Percentiles rank a stretch among this genome's conserved stretches.
Conservation (phyloP, 2,797 vertebrate genomes). For the Toxotes lorentzi region DNA sequence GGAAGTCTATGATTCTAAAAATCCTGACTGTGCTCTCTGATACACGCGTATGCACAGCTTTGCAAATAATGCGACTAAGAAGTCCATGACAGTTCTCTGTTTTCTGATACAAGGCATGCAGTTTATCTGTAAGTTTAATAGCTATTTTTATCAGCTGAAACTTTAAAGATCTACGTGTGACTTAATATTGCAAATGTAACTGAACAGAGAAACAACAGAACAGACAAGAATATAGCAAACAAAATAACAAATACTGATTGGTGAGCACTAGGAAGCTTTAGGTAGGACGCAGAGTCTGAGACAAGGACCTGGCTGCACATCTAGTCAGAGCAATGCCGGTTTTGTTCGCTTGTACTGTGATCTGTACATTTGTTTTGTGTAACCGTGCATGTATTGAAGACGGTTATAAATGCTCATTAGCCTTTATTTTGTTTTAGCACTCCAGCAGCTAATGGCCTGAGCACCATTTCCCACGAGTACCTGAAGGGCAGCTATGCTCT, state of each 20-base stretch:
- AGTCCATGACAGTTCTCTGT: background rate
- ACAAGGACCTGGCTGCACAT: background rate
- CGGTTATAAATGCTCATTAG: background rate
- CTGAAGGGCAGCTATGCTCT: conserved; percentile 95
- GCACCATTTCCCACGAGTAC: conserved; percentile 95
- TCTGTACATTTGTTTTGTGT: background rate
- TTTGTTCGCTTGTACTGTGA: background rate
- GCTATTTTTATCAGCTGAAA: background rate
- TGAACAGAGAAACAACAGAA: too few relatives aligned
- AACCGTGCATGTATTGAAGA: background rate
- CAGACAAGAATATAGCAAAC: background rate
- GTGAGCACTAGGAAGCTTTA: background rate
- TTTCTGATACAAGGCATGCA: background rate
- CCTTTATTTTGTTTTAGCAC: conserved; percentile 53
- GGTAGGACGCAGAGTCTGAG: background rate
- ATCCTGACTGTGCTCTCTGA: conserved; percentile 7
- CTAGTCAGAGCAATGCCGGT: background rate
- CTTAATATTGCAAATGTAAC: background rate
- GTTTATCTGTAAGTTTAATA: background rate
- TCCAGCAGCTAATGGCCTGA: conserved; percentile 90
- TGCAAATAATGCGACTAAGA: background rate
- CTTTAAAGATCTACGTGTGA: background rate
- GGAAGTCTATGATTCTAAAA: conserved; percentile 52
- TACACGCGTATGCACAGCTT: background rate
- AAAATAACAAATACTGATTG: background rate